Base-by-base conservation (phyloP, 2,113 vertebrate genomes). In the Cavia porcellus region DNA sequence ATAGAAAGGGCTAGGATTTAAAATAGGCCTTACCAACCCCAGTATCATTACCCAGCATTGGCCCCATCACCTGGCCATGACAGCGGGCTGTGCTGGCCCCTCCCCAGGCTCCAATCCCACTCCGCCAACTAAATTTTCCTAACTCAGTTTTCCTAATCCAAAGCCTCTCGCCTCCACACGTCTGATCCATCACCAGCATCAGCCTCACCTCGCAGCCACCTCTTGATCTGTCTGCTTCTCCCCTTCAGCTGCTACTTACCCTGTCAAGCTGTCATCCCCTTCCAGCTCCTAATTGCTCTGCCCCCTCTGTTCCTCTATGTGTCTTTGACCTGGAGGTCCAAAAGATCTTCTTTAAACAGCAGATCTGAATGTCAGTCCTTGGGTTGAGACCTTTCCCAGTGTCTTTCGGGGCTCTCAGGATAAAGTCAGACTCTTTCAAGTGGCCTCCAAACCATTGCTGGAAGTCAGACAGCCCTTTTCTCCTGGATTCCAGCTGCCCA, bases 321-420 rank as follows among this genome's bases (percentile, higher is more conserved):
- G n/a, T 80, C 81, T 87, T 57, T 38, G 45, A 57, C 52, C 30
- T 32, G 5, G 45, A 94, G 89, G 38, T n/a, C 64, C 12, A 9
- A 72, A 22, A 35, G 61, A 84, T 86, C 72, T 83, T 90, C 68
- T 68, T 72, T 45, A 50, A 74, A 94, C 96, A 45, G 68, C 55
- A 89, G 52, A 89, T 47, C 47, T 86, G 86, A 96, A 91, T 52
- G 83, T 75, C 66, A 90, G 59, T 81, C 66, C 82, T 28, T 52
- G 52, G 82, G 91, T 74, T 82, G 86, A 94, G 89, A 57, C 61
- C 12, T 64, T 96, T 94, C 14, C 14, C 45, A 30, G 72, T 50
- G 82, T 30, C 70, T 88, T 93, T 68, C 6, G 13, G 50, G 82
- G 32, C 35, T 74, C 64, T 89, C 32, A 80, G 47, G 96, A 90